These are phyloP conservation scores for Malthinus flaveolus DNA, from an alignment of 2,888 invertebrate species.

Conservation along the genomic window DNA sequence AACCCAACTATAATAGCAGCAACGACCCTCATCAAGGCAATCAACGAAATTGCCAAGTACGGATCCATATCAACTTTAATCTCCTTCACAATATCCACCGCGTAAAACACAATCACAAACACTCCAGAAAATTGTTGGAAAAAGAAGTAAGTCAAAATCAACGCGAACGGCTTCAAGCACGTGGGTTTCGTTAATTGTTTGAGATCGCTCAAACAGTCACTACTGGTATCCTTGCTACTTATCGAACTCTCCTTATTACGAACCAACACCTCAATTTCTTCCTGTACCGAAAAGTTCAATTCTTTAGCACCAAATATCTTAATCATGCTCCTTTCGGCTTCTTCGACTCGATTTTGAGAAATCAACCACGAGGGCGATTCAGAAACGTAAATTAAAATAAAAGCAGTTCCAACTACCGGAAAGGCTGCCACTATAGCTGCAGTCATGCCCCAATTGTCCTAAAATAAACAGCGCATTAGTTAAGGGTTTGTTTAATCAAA, in stretches of 20 bases:
- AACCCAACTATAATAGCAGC: slow-evolving; percentile 55
- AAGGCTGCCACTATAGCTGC: slow-evolving; percentile 53
- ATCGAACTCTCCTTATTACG: slow-evolving; percentile 35
- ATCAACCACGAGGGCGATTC: slow-evolving; percentile 62
- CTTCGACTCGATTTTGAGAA: slow-evolving; percentile 54
- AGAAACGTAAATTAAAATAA: slow-evolving; percentile 54
- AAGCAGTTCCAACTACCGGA: slow-evolving; percentile 52
- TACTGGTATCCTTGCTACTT: not conserved
- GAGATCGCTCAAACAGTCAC: slow-evolving; percentile 38
- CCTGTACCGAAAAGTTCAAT: slow-evolving; percentile 37
- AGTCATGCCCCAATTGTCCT: slow-evolving; percentile 57
- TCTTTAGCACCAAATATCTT: slow-evolving; percentile 51
- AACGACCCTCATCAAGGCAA: slow-evolving; percentile 56
- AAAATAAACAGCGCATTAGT: slow-evolving; percentile 28
- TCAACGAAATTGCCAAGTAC: slow-evolving; percentile 57
- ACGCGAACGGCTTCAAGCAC: slow-evolving; percentile 55
- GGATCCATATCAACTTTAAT: slow-evolving; percentile 56
- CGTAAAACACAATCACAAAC: slow-evolving; percentile 61
- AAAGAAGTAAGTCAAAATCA: slow-evolving; percentile 58
- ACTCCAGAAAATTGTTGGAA: slow-evolving; percentile 64
- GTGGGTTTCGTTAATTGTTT: slow-evolving; percentile 48
- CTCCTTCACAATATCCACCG: slow-evolving; percentile 56
- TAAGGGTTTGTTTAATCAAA: no score
- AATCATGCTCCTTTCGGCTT: slow-evolving; percentile 54
- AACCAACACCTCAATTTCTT: slow-evolving; percentile 44